Percentiles rank a stretch among this genome's conserved stretches.
Evolutionary conservation across 2,113 vertebrate species (phyloP).

Genomic region (Caloenas nicobarica): DNA sequence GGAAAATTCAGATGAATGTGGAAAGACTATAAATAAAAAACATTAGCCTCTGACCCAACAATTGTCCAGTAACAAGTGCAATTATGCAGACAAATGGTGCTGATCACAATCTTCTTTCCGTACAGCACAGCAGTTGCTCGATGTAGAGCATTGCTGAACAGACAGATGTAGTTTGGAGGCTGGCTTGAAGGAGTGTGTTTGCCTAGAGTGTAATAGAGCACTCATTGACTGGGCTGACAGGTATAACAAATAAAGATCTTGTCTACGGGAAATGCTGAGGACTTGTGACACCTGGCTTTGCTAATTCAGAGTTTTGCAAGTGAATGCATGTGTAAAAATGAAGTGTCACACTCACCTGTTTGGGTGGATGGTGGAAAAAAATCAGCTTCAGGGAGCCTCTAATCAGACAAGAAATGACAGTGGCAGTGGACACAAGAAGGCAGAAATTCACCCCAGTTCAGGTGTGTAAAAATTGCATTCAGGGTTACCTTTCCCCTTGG

Average conservation of each 20-base stretch:
- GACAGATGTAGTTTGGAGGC: background rate
- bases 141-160: background rate
- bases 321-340: background rate
- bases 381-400: background rate
- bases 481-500: background rate
- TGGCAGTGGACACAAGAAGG: background rate
- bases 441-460: background rate
- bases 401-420: background rate
- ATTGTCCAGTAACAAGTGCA: background rate
- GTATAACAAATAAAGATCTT: background rate
- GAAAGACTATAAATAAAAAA: conserved; percentile 13
- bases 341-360: background rate
- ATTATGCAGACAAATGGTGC: conserved; percentile 33
- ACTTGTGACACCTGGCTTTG: background rate
- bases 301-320: background rate
- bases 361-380: background rate
- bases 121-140: background rate
- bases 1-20: background rate
- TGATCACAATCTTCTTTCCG: background rate
- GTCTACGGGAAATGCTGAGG: background rate
- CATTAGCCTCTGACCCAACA: background rate
- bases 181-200: background rate
- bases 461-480: background rate
- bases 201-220: background rate
- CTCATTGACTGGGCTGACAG: background rate